phyloP scores from a whole-genome alignment of 2,797 vertebrate genomes.

The Lithobates sylvaticus region DNA sequence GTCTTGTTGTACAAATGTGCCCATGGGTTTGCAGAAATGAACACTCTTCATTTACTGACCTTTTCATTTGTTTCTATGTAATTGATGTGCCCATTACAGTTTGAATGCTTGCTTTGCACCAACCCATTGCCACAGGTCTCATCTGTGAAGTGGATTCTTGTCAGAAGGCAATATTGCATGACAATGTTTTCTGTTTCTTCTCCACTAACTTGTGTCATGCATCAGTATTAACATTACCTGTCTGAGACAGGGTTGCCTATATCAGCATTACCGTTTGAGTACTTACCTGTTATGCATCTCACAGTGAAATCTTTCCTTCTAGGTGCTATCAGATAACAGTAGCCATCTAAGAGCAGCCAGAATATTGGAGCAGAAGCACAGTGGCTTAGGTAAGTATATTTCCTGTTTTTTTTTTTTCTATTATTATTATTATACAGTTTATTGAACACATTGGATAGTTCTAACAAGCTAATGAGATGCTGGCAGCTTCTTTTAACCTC shows the following conservation, averaged over 20 bases:
- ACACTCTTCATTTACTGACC: constrained; percentile 74
- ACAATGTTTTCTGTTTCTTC: constrained; percentile 73
- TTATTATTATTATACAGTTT: constrained; percentile 2
- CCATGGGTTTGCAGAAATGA: constrained; percentile 73
- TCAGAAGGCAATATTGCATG: constrained; percentile 85
- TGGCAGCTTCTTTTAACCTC: constrained; percentile 44
- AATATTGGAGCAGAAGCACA: constrained; percentile 85
- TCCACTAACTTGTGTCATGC: constrained; percentile 84
- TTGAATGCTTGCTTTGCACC: constrained; percentile 80
- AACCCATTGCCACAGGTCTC: constrained; percentile 79
- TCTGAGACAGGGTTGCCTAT: constrained; percentile 77
- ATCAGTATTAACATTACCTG: constrained; percentile 84
- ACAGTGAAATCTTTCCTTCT: constrained; percentile 64
- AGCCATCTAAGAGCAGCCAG: constrained; percentile 80
- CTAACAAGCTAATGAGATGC: constrained; percentile 28
- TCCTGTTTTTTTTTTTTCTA: constrained; percentile 20
- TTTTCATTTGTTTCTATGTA: constrained; percentile 71
- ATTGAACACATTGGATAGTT: constrained; percentile 8
- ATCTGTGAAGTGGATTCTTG: constrained; percentile 81
- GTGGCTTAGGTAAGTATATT: constrained; percentile 83
- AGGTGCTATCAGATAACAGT: constrained; percentile 87
- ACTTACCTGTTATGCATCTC: neutral
- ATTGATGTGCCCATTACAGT: constrained; percentile 76
- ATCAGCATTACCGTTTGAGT: constrained; percentile 65
- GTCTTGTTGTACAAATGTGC: constrained; percentile 77